phyloP scores from a whole-genome alignment of 2,797 vertebrate species.

The Remorina albescens region DNA sequence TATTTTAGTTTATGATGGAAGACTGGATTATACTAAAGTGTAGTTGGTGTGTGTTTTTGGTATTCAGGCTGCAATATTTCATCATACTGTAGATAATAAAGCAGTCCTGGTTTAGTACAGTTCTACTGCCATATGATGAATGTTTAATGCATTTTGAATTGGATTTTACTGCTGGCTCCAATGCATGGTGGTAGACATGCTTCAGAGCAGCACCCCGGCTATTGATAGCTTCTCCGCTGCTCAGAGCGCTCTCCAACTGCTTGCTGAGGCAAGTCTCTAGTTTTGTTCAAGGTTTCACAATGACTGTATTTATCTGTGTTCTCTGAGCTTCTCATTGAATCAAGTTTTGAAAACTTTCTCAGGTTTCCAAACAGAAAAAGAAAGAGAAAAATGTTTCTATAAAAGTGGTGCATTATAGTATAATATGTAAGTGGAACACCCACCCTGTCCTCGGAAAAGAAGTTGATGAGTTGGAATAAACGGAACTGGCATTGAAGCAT shows the following conservation, averaged over 20 bases:
- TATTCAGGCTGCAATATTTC: conserved; percentile 49
- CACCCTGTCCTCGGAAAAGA: neutral
- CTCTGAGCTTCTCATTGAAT: neutral
- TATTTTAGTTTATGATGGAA: conserved; percentile 16
- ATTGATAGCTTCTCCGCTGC: conserved; percentile 23
- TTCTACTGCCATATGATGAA: conserved; percentile 58
- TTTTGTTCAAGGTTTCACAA: conserved; percentile 3
- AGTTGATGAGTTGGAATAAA: neutral
- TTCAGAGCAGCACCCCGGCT: conserved; percentile 38
- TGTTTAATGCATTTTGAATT: conserved; percentile 76
- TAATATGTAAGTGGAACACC: neutral
- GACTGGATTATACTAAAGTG: conserved; percentile 21
- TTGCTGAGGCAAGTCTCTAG: neutral
- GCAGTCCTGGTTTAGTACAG: conserved; percentile 10
- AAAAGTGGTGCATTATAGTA: neutral
- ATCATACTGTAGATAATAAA: conserved; percentile 40
- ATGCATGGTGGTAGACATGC: conserved; percentile 24
- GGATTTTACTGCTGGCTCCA: conserved; percentile 55
- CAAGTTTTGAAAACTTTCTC: conserved; percentile 3
- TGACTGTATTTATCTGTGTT: neutral
- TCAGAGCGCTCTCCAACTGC: neutral
- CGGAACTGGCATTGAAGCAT: conserved; percentile 3
- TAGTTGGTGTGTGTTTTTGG: conserved; percentile 21
- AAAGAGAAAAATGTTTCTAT: neutral
- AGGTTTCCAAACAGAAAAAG: too few relatives aligned